phyloP scores from a whole-genome alignment of 1,140 invertebrate genomes.

The Macrobrachium nipponense region DNA sequence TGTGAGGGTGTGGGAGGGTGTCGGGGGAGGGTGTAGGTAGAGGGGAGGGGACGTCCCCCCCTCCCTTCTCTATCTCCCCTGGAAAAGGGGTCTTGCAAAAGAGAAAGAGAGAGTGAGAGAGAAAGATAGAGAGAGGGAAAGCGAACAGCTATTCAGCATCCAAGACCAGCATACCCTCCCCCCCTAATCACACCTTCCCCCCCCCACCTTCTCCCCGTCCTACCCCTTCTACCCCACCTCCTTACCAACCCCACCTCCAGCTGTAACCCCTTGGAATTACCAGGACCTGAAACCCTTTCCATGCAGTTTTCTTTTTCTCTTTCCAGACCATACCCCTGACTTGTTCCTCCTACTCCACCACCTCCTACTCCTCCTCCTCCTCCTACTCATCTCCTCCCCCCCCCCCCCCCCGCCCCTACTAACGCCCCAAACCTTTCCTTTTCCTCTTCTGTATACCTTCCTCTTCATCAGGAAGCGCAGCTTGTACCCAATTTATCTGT shows the following conservation, averaged over 20 bases:
- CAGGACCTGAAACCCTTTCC: too few relatives aligned
- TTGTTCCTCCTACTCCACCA: background rate
- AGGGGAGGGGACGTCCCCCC: background rate
- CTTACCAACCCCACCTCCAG: too few relatives aligned
- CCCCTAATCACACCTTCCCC: background rate
- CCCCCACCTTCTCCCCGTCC: background rate
- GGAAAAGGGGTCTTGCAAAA: too few relatives aligned
- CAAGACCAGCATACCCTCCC: background rate
- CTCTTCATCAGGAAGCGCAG: background rate
- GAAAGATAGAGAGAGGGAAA: too few relatives aligned
- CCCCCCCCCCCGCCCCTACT: background rate
- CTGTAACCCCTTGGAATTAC: background rate
- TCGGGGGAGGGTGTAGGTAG: background rate
- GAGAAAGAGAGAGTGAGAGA: too few relatives aligned
- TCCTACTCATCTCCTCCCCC: background rate
- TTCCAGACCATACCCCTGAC: too few relatives aligned
- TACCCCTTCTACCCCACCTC: too few relatives aligned
- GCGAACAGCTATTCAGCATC: too few relatives aligned
- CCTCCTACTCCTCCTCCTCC: background rate
- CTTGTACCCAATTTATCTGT: too few relatives aligned
- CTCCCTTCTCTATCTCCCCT: background rate
- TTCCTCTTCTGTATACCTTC: background rate
- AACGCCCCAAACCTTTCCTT: background rate
- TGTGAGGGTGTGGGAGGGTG: conserved; percentile 7
- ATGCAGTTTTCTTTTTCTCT: too few relatives aligned